phyloP scores from a whole-genome alignment of 1,140 invertebrate genomes.

The Cherax destructor region DNA sequence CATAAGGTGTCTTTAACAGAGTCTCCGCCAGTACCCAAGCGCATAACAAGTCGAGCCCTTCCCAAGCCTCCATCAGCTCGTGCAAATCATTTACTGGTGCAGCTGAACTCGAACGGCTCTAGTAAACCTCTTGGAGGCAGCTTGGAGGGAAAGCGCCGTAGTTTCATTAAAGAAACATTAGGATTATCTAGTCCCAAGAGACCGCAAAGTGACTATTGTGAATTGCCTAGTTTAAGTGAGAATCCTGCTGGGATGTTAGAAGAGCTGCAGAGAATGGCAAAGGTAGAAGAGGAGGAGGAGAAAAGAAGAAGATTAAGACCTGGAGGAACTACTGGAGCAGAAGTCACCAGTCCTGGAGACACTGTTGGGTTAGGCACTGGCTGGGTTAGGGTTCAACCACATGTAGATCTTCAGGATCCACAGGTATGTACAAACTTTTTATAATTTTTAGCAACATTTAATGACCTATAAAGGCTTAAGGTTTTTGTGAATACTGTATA shows the following conservation, averaged over 20 bases:
- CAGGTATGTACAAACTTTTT: constrained; percentile 37
- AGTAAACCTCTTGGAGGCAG: constrained; percentile 45
- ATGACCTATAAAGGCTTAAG: too few relatives aligned
- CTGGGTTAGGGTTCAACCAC: constrained; percentile 63
- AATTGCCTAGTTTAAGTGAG: constrained; percentile 45
- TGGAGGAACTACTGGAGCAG: not conserved
- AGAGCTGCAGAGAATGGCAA: constrained; percentile 65
- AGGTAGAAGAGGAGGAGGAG: constrained; percentile 67
- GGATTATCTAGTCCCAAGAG: constrained; percentile 34
- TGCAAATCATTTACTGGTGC: not conserved
- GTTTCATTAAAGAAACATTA: constrained; percentile 45
- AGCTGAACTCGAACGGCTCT: constrained; percentile 30
- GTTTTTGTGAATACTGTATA: too few relatives aligned
- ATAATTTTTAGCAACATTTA: too few relatives aligned
- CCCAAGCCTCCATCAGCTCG: constrained; percentile 39
- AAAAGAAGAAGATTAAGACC: constrained; percentile 16
- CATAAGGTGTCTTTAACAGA: constrained; percentile 54
- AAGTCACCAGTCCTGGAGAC: constrained; percentile 60
- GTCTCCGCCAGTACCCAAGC: constrained; percentile 61
- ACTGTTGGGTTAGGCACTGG: constrained; percentile 60
- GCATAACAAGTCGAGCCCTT: constrained; percentile 63
- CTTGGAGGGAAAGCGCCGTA: constrained; percentile 46
- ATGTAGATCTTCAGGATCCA: constrained; percentile 63
- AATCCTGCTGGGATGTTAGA: constrained; percentile 53
- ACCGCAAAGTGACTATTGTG: constrained; percentile 52